phyloP scores from a whole-genome alignment of 35 echinoderm and acorn worm genomes.

The Lytechinus pictus region DNA sequence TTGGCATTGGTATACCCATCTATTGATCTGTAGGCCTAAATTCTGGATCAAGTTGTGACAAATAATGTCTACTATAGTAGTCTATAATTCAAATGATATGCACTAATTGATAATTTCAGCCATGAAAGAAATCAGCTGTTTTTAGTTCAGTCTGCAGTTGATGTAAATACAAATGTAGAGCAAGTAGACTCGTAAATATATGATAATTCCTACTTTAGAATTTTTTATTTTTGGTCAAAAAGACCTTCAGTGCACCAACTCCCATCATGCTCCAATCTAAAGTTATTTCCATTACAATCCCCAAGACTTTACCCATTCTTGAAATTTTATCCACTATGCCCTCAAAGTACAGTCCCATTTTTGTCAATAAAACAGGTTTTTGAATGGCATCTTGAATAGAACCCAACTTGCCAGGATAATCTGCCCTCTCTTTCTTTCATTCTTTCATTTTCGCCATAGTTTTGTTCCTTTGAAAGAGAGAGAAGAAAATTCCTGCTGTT shows the following conservation, averaged over 20 bases:
- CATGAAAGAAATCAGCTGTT: background rate
- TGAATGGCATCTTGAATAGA: slow-evolving; percentile 43
- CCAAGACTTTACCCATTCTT: background rate
- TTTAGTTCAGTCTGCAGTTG: background rate
- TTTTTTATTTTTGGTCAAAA: background rate
- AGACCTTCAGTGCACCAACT: background rate
- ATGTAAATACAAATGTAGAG: background rate
- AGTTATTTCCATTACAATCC: background rate
- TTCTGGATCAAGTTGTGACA: too few species aligned
- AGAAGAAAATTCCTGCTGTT: slow-evolving; percentile 27
- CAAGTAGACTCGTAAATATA: background rate
- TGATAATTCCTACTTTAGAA: background rate
- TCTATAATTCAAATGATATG: background rate
- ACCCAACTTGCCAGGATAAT: slow-evolving; percentile 15
- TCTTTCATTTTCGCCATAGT: background rate
- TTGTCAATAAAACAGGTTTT: slow-evolving; percentile 27
- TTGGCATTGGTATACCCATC: too few species aligned
- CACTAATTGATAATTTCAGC: background rate
- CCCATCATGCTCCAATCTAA: background rate
- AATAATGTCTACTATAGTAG: too few species aligned
- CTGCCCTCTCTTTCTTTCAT: slow-evolving; percentile 12
- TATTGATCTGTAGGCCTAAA: too few species aligned
- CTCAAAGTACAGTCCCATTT: slow-evolving; percentile 39
- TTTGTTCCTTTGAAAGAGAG: background rate
- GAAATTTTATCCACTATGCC: slow-evolving; percentile 53